phyloP scores from a whole-genome alignment of 2,797 vertebrate species.

The Sylvia borin region DNA sequence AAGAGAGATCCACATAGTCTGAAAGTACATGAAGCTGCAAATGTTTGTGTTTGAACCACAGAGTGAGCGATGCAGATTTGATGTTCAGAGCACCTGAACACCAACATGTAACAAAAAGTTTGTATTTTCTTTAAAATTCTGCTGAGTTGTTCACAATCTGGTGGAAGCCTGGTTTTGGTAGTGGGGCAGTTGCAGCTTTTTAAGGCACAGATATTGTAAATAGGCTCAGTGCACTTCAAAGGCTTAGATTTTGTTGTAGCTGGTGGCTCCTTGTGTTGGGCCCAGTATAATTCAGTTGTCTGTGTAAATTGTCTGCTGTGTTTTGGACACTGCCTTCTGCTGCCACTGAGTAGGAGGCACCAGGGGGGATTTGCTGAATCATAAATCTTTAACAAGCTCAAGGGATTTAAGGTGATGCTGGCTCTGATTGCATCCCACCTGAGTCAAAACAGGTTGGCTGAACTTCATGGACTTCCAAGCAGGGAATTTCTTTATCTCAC shows the following conservation, averaged over 20 bases:
- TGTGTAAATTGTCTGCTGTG: not conserved
- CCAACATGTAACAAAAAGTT: not conserved
- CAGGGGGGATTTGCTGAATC: not conserved
- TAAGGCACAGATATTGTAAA: not conserved
- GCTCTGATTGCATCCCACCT: not conserved
- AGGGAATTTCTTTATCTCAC: slow-evolving; percentile 1
- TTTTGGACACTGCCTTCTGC: not conserved
- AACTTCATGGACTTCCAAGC: not conserved
- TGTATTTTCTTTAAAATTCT: not conserved
- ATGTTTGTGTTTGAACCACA: not conserved
- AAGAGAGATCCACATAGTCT: not conserved
- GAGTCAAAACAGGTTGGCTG: not conserved
- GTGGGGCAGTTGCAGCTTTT: not conserved
- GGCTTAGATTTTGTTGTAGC: not conserved
- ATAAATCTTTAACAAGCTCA: not conserved
- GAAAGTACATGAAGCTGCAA: not conserved
- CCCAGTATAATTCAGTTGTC: not conserved
- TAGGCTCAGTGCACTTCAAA: not conserved
- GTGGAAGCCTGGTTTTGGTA: not conserved
- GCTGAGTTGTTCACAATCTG: not conserved
- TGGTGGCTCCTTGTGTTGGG: not conserved
- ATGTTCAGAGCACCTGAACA: not conserved
- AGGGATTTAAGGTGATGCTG: not conserved
- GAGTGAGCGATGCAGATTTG: not conserved
- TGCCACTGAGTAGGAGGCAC: not conserved